Base-by-base conservation (phyloP, 2,888 invertebrate species). In the Colostygia pectinataria region DNA sequence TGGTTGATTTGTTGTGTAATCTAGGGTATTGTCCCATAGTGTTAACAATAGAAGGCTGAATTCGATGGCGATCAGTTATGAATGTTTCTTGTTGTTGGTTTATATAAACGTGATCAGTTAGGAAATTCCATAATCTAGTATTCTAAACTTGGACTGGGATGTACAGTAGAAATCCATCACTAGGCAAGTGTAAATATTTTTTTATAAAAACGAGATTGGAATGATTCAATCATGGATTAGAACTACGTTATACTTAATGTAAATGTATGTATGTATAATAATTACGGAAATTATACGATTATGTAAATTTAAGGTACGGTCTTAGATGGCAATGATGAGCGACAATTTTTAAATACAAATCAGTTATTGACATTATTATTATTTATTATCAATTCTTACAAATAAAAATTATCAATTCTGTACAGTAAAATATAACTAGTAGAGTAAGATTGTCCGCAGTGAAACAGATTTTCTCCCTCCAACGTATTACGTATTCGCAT, bases 151-250 rank as follows among this genome's bases (percentile, higher is more conserved):
- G 70, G 81, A 83, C 79, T 80, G 79, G 73, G 71, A 68, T 42
- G 67, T 67, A 61, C 64, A 66, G 63, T 71, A 66, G 56, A 39
- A 38, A 42, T 69, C 70, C 73, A 68, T 68, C 68, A 73, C 64
- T 72, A 72, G 68, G 59, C 64, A 52, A 68, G 65, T 88, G 80
- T 80, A 81, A 75, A 82, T 80, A 81, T 71, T 77, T 75, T 75
- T 77, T 69, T 70, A 70, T 72, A 69, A 66, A n/a, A 65, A 67
- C 52, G 57, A 59, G 60, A 62, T 61, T 61, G 57, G 57, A 48
- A 54, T 59, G 68, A 66, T 72, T 79, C 74, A 74, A 74, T 72
- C 71, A 68, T 73, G 74, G 62, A 65, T 57, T 65, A 66, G 62
- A 63, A 59, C 69, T 60, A 59, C n/a, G 31, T 63, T 71, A 71